Conservation (phyloP, 2,797 vertebrate genomes). For the Pangasius larnaudii region DNA sequence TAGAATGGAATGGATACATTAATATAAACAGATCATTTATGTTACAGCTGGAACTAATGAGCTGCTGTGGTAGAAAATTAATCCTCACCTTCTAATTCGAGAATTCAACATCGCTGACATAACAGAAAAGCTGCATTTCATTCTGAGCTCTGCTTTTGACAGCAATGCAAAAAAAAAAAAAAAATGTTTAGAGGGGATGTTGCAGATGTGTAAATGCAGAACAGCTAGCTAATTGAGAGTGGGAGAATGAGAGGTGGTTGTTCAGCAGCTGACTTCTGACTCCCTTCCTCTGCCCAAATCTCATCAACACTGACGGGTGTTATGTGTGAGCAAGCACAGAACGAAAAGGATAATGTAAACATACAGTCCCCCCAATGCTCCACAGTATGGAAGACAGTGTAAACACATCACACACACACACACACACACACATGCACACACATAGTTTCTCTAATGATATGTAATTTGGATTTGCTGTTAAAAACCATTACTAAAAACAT, state of each 20-base stretch:
- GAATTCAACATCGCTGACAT: not conserved
- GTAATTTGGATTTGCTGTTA: constrained; percentile 42
- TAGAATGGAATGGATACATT: not conserved
- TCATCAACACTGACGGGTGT: constrained; percentile 53
- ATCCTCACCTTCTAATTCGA: not conserved
- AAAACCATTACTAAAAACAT: constrained; percentile 42
- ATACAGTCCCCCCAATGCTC: constrained; percentile 35
- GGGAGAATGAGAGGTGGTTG: constrained; percentile 38
- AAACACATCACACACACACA: constrained; percentile 36
- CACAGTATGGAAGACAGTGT: constrained; percentile 37
- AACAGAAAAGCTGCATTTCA: not conserved
- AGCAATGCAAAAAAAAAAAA: not conserved
- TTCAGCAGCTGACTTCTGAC: constrained; percentile 52
- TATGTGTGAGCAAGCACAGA: constrained; percentile 57
- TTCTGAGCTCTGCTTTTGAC: constrained; percentile 6
- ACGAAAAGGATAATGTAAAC: constrained; percentile 57
- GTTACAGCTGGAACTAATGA: not conserved
- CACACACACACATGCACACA: not conserved
- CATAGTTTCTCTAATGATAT: constrained; percentile 43
- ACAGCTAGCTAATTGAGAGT: constrained; percentile 35
- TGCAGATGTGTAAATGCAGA: constrained; percentile 22
- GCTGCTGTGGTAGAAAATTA: not conserved
- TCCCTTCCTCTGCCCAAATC: constrained; percentile 49
- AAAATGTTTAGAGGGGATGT: constrained; percentile 13
- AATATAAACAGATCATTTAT: not conserved